These are phyloP conservation scores for Sialis fuliginosa DNA, from an alignment of 2,888 invertebrate genomes.

Conservation along the genomic window DNA sequence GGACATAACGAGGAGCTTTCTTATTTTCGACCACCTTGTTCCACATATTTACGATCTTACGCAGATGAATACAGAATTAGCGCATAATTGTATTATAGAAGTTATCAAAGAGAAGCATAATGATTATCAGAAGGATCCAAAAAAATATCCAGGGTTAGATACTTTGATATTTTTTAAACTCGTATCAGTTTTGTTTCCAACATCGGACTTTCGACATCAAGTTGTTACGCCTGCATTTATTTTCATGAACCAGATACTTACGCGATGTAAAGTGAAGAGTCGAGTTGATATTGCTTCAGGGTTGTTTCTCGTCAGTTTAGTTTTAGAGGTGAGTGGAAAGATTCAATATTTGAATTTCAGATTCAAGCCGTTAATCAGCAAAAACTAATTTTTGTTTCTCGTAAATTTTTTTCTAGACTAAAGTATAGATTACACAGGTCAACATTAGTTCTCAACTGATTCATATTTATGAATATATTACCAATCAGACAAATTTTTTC, in stretches of 20 bases:
- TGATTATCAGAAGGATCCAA: conserved; percentile 32
- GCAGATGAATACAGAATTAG: conserved; percentile 47
- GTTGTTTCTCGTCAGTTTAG: conserved; percentile 51
- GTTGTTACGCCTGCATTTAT: conserved; percentile 71
- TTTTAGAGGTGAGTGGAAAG: conserved; percentile 44
- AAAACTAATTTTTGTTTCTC: too few relatives aligned
- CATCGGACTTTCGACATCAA: conserved; percentile 80
- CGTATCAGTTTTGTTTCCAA: conserved; percentile 64
- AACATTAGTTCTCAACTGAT: conserved; percentile 4
- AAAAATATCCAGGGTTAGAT: conserved; percentile 43
- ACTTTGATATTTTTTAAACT: conserved; percentile 68
- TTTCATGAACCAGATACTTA: conserved; percentile 68
- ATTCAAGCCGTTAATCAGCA: neutral
- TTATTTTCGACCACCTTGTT: conserved; percentile 36
- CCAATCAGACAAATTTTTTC: too few relatives aligned
- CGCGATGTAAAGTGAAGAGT: conserved; percentile 40
- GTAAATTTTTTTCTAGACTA: too few relatives aligned
- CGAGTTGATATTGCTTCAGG: conserved; percentile 57
- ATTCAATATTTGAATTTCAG: neutral
- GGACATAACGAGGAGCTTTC: conserved; percentile 26
- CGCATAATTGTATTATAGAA: conserved; percentile 47
- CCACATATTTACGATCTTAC: conserved; percentile 49
- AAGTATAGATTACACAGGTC: too few relatives aligned
- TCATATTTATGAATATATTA: too few relatives aligned
- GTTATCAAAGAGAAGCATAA: conserved; percentile 55